These are phyloP conservation scores for Megaceryle alcyon DNA, from an alignment of 2,797 vertebrate species.

Conservation along the genomic window DNA sequence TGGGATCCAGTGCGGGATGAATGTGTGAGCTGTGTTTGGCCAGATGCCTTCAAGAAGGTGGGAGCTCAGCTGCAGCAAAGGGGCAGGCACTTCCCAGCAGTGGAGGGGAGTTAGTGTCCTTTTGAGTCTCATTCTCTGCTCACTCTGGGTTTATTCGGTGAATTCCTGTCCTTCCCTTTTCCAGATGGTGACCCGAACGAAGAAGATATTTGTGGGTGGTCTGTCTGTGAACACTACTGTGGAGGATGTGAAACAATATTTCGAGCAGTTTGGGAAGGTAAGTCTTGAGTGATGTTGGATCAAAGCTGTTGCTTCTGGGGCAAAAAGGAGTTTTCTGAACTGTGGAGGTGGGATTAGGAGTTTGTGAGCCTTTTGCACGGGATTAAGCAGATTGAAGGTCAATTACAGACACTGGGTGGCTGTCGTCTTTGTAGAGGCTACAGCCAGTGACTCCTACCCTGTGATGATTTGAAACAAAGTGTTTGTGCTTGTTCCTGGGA, in stretches of 20 bases:
- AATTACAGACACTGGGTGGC: not conserved
- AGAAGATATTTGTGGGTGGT: slow-evolving; percentile 99
- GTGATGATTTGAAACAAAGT: slow-evolving; percentile 3
- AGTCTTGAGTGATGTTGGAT: slow-evolving; percentile 57
- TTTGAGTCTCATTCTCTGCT: not conserved
- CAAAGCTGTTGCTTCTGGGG: slow-evolving; percentile 19
- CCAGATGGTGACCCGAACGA: slow-evolving; percentile 98
- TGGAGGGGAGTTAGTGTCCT: not conserved
- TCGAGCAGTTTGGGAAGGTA: slow-evolving; percentile 99
- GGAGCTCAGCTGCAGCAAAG: not conserved
- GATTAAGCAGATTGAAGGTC: slow-evolving; percentile 33
- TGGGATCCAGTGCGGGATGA: not conserved
- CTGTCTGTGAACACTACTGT: slow-evolving; percentile 98
- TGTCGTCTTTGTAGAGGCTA: not conserved
- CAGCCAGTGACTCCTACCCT: not conserved
- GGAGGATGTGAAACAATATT: slow-evolving; percentile 98
- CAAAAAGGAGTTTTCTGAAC: slow-evolving; percentile 27
- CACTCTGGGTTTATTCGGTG: slow-evolving; percentile 24
- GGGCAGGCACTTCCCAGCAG: not conserved
- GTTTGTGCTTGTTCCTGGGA: not conserved
- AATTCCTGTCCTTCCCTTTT: slow-evolving; percentile 75
- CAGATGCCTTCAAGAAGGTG: not conserved
- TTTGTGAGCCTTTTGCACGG: not conserved
- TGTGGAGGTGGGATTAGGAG: not conserved
- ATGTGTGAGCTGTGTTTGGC: not conserved